Percentiles rank a stretch among this genome's conserved stretches.
These are phyloP conservation scores for Naja naja DNA, from an alignment of 2,113 vertebrate species.

Conservation along the genomic window DNA sequence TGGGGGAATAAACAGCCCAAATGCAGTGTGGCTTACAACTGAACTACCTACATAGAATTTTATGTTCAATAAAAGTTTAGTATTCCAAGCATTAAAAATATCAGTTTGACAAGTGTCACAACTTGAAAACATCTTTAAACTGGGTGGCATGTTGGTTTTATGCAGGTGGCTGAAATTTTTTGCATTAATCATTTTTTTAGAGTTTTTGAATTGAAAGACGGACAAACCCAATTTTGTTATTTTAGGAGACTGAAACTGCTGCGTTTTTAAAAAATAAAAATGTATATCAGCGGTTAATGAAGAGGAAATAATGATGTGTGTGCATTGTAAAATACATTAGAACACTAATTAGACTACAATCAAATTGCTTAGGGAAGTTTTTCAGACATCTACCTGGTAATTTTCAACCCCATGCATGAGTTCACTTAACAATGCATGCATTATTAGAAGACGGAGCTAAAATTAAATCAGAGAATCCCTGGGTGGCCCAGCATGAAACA, in stretches of 20 bases:
- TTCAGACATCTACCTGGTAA: constrained; percentile 70
- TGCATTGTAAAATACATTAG: constrained; percentile 60
- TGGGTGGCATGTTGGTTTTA: constrained; percentile 31
- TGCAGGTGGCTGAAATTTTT: constrained; percentile 43
- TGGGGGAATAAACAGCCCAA: background rate
- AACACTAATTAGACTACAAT: constrained; percentile 63
- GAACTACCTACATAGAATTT: background rate
- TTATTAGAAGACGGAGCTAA: constrained; percentile 42
- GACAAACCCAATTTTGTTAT: constrained; percentile 23
- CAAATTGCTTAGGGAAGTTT: constrained; percentile 67
- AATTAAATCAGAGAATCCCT: constrained; percentile 18
- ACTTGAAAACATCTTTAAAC: constrained; percentile 18
- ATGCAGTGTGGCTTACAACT: background rate
- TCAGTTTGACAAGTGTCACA: constrained; percentile 38
- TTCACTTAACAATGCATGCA: constrained; percentile 42
- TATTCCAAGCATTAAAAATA: background rate
- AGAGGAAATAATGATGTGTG: constrained; percentile 71
- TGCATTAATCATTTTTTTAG: constrained; percentile 47
- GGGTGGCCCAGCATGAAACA: background rate
- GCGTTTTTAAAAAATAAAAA: constrained; percentile 26
- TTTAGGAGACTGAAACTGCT: background rate
- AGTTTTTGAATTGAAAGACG: constrained; percentile 41
- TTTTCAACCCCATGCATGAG: constrained; percentile 53
- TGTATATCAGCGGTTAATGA: constrained; percentile 67
- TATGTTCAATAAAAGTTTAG: background rate